These are phyloP conservation scores for Rhagologus leucostigma DNA, from an alignment of 2,113 vertebrate genomes.

Conservation along the genomic window DNA sequence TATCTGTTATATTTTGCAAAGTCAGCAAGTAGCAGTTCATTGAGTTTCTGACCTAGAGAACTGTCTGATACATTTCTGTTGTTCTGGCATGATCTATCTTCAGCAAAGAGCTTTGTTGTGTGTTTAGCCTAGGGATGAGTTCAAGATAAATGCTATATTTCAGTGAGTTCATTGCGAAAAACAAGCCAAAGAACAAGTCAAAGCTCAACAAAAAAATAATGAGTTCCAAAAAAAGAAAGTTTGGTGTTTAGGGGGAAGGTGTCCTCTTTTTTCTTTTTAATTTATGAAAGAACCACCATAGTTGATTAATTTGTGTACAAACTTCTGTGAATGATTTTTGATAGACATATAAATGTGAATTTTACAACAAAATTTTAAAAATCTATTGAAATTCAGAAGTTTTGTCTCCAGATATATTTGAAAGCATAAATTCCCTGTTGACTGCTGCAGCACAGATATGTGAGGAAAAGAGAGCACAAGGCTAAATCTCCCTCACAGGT, in stretches of 20 bases:
- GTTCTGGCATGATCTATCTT: background rate
- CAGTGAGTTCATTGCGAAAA: background rate
- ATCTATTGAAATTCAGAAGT: background rate
- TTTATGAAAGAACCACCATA: background rate
- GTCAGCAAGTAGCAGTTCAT: constrained; percentile 22
- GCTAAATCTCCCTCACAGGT: background rate
- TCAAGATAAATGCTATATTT: background rate
- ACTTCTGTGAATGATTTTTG: background rate
- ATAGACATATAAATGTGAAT: background rate
- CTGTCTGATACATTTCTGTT: background rate
- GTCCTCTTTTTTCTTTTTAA: background rate
- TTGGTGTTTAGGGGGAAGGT: background rate
- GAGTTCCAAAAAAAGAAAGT: background rate
- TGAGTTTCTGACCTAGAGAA: background rate
- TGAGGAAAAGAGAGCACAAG: background rate
- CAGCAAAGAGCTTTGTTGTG: background rate
- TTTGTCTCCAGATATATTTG: background rate
- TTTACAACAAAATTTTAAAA: background rate
- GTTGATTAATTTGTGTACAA: background rate
- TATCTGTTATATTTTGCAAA: constrained; percentile 52
- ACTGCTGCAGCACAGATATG: background rate
- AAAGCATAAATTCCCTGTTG: background rate
- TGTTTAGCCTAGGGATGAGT: background rate
- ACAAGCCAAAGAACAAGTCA: background rate
- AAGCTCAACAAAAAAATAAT: background rate